Evolutionary conservation across 2,888 invertebrate species (phyloP).

Genomic region (Dexiosoma caninum): DNA sequence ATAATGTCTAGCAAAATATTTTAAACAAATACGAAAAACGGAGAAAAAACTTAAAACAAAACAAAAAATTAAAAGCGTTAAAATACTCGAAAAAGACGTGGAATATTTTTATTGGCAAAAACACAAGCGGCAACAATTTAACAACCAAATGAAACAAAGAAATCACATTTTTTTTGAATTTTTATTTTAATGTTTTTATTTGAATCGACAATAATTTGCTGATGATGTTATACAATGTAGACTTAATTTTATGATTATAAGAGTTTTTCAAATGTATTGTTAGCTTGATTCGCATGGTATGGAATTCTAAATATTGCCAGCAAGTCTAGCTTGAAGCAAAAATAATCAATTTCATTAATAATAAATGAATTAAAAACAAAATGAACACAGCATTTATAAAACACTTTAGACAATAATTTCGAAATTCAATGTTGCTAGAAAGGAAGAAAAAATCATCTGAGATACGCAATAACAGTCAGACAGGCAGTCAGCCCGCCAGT

Average conservation of each 20-base stretch:
- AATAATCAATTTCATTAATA: constrained; percentile 17
- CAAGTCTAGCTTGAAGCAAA: constrained; percentile 46
- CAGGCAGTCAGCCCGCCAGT: neutral
- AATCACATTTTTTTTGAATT: neutral
- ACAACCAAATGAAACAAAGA: constrained; percentile 49
- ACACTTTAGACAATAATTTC: neutral
- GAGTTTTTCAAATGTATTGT: neutral
- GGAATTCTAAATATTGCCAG: constrained; percentile 54
- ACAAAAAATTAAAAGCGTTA: neutral
- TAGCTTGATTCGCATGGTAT: constrained; percentile 3
- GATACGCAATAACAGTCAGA: neutral
- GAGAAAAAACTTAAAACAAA: constrained; percentile 8
- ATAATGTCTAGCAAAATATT: constrained; percentile 58
- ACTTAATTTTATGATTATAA: constrained; percentile 6
- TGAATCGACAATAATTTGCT: constrained; percentile 14
- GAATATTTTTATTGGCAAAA: constrained; percentile 40
- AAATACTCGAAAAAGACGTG: constrained; percentile 9
- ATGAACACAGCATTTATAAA: constrained; percentile 22
- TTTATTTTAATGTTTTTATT: neutral
- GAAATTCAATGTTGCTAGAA: constrained; percentile 5
- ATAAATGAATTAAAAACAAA: neutral
- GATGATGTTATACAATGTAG: constrained; percentile 54
- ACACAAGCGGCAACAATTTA: constrained; percentile 24
- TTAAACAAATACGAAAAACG: constrained; percentile 26
- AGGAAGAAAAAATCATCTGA: neutral